Evolutionary conservation across 2,797 vertebrate genomes (phyloP), one percentile per base, ranked within the genome.

Genomic region (Selene dorsalis): DNA sequence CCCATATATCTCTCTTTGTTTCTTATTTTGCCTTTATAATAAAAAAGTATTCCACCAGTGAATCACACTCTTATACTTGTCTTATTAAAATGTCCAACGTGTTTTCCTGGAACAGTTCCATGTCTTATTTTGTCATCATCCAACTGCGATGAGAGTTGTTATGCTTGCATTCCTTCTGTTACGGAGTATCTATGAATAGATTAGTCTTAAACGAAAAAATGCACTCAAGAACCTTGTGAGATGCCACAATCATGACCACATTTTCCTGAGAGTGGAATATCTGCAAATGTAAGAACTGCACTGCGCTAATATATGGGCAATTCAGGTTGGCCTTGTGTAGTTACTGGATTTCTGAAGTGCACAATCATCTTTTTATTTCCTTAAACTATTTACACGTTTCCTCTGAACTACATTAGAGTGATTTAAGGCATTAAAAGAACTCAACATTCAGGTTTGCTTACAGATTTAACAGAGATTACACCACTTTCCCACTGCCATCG

Each of bases 301-400:
- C 14, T 52, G 18, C 13, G 22, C 26, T 52, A 50, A 68, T 13
- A 38, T 41, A 32, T 18, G 22, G 18, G 30, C 28, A 69, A 67
- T n/a, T 56, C 20, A 56, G 48, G 38, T 52, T 58, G 17, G 66
- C 43, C 24, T 55, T 53, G 50, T 47, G 26, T 9, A 32, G 13
- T 59, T 66, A 41, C 26, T 73, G 47, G 14, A 69, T 70, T 75
- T 56, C 43, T 70, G 28, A 57, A n/a, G 48, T 57, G 47, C 22
- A 56, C 4, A 20, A 17, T 65, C 47, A 58, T 41, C 8, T 52
- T 56, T 57, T 68, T 2, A 39, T 48, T 32, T 30, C 24, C 20
- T n/a, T 5, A 28, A 69, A 26, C 6, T 9, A 24, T 41, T 64
- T 8, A 22, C 13, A 73, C 2, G 67, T 59, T 68, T 62, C 9